Base-by-base conservation (phyloP, 2,888 invertebrate genomes). In the Caenorhabditis sp. region DNA sequence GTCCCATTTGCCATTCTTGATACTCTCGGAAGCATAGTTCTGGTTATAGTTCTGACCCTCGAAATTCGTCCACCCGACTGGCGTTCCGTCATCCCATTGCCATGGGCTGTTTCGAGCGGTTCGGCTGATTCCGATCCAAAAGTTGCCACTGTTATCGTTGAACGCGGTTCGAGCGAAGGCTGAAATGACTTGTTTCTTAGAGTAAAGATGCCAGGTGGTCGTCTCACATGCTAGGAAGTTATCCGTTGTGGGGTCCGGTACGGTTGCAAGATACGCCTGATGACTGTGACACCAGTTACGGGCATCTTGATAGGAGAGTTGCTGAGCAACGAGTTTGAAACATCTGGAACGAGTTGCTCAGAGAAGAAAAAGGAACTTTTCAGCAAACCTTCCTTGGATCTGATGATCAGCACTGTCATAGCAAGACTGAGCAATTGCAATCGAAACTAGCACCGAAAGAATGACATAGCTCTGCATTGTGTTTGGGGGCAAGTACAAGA, bases 51-150 rank as follows among this genome's bases (percentile, higher is more conserved):
- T 64, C 12, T 47, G 47, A 24, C 5, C 19, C 26, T 24, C 51
- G 14, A 68, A 69, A 28, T 76, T 76, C 22, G 19, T 68, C 38
- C 38, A 76, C 10, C 6, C 49, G n/a, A 47, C 8, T 16, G 64
- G 59, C 10, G 35, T 35, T 61, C 76, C 76, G 7, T 35, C 38
- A 28, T 76, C 76, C 76, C 76, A 76, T 8, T 44, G n/a, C 49
- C 22, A 76, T 4, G 10, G 12, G 8, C 26, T 49, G 2, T 38
- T 41, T 0, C 66, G 1, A 19, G 7, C 26, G n/a, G 19, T n/a
- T 16, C 76, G 41, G 41, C 19, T 49, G 31, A 76, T n/a, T 28
- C 76, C 76, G n/a, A 76, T 76, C 76, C 76, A 76, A 28, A 76
- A 76, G 26, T 44, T 28, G 2, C 64, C 56, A 4, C 38, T 49